phyloP scores from a whole-genome alignment of 1,140 invertebrate species.

The Euglossa dilemma region DNA sequence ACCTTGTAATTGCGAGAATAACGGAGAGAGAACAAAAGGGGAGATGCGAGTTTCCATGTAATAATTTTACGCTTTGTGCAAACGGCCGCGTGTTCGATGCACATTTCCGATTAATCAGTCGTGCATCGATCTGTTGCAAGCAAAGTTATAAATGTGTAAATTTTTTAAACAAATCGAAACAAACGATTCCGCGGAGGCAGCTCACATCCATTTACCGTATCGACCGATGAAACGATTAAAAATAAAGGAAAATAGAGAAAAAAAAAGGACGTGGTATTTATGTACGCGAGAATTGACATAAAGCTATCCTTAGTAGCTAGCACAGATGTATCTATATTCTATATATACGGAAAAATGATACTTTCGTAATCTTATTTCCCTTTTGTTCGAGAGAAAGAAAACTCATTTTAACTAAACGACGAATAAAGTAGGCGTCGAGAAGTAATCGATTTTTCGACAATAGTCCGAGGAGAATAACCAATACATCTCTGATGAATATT shows the following conservation, averaged over 20 bases:
- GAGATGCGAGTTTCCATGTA: not conserved
- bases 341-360: conserved; percentile 18
- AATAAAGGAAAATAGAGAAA: conserved; percentile 7
- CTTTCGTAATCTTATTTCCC: conserved; percentile 15
- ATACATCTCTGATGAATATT: conserved; percentile 7
- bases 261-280: conserved; percentile 12
- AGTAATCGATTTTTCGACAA: conserved; percentile 28
- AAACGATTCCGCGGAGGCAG: not conserved
- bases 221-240: conserved; percentile 8
- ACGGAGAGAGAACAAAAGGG: conserved; percentile 23
- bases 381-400: conserved; percentile 1
- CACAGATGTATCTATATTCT: conserved; percentile 21
- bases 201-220: not conserved
- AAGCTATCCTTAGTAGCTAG: conserved; percentile 27
- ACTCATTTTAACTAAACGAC: not conserved
- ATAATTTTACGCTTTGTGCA: not conserved
- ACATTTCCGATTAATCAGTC: not conserved
- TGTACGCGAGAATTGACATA: conserved; percentile 20
- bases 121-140: not conserved
- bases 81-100: not conserved
- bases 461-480: conserved; percentile 1
- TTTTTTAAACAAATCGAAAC: not conserved
- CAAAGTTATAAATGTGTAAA: not conserved
- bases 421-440: not conserved
- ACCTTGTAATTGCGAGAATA: conserved; percentile 5